Conservation (phyloP, 2,888 invertebrate genomes). For the Latheticus oryzae region DNA sequence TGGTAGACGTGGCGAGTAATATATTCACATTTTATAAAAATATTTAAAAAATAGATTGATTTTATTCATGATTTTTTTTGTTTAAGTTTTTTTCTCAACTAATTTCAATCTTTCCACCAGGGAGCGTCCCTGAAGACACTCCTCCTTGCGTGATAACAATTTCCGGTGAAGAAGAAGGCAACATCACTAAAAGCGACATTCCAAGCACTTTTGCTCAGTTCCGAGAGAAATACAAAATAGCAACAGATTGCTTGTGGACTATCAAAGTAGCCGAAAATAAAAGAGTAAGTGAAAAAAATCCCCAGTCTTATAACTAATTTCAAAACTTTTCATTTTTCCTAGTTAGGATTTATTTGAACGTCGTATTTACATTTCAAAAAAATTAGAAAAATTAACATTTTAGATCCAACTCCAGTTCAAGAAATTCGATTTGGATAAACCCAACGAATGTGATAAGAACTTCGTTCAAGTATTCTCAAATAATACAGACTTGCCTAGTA, state of each 20-base stretch:
- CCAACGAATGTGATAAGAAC: constrained; percentile 83
- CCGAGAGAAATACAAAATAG: constrained; percentile 68
- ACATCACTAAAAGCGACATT: constrained; percentile 71
- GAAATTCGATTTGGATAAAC: constrained; percentile 74
- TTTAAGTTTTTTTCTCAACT: no score
- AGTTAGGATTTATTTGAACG: constrained; percentile 18
- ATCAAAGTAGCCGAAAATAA: constrained; percentile 73
- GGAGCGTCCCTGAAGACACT: constrained; percentile 67
- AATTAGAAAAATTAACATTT: neutral
- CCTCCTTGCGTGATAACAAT: constrained; percentile 72
- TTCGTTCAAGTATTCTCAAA: constrained; percentile 80
- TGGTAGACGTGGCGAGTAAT: no score
- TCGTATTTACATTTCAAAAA: constrained; percentile 28
- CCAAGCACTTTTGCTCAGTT: constrained; percentile 67
- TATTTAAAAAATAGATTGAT: no score
- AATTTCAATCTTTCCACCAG: no score
- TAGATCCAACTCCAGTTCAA: constrained; percentile 77
- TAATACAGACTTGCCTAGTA: constrained; percentile 71
- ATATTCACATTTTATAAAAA: no score
- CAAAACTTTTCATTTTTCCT: no score
- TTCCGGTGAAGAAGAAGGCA: constrained; percentile 68
- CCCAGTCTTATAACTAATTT: no score
- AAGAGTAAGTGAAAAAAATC: constrained; percentile 71
- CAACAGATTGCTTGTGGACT: constrained; percentile 82
- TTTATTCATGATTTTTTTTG: no score